These are phyloP conservation scores for Microcebus tavaratra DNA, from an alignment of 2,113 vertebrate genomes.

Conservation along the genomic window DNA sequence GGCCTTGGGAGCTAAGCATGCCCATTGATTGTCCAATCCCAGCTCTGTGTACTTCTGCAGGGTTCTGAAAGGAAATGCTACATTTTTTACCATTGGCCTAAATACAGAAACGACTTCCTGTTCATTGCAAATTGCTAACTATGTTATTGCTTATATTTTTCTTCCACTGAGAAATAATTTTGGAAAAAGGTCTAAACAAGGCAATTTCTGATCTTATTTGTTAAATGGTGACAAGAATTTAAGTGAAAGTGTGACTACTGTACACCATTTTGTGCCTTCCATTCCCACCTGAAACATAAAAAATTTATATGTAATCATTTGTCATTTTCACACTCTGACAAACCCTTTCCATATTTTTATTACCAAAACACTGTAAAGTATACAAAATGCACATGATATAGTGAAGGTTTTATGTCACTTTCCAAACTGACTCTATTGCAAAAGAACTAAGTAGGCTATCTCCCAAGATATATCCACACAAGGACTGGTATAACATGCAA, in stretches of 20 bases:
- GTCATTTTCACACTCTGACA: constrained; percentile 58
- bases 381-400: constrained; percentile 65
- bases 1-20: not conserved
- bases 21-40: not conserved
- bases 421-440: constrained; percentile 37
- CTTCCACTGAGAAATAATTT: not conserved
- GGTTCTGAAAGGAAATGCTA: not conserved
- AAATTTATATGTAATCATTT: constrained; percentile 63
- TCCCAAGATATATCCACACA: constrained; percentile 47
- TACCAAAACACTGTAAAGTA: constrained; percentile 57
- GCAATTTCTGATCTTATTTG: constrained; percentile 55
- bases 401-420: constrained; percentile 48
- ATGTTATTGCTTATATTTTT: constrained; percentile 13
- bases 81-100: not conserved
- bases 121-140: constrained; percentile 27
- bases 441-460: constrained; percentile 25
- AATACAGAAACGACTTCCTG: not conserved
- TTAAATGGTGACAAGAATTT: constrained; percentile 55
- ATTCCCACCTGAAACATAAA: constrained; percentile 54
- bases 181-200: not conserved
- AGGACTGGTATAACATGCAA: not conserved
- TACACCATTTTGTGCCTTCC: constrained; percentile 21
- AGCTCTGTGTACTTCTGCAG: not conserved
- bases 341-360: constrained; percentile 70
- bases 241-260: constrained; percentile 20